Percentiles rank a stretch among this genome's conserved stretches.
These are phyloP conservation scores for Temnothorax unifasciatus DNA, from an alignment of 2,888 invertebrate species.

Conservation along the genomic window DNA sequence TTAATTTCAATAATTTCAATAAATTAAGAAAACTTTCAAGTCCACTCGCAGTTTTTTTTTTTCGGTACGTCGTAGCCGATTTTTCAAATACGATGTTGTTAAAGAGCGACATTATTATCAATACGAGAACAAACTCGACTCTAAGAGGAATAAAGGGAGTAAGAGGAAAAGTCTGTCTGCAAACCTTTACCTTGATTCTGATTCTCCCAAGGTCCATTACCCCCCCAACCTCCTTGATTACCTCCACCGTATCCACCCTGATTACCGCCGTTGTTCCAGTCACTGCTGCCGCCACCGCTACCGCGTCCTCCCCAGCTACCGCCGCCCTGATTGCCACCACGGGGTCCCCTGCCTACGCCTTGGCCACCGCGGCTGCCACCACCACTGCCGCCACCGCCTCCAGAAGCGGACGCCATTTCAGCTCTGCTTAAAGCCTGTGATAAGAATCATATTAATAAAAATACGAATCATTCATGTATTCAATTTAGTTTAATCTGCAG, in stretches of 20 bases:
- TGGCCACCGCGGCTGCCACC: slow-evolving; percentile 86
- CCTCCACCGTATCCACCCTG: slow-evolving; percentile 85
- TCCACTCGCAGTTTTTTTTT: background rate
- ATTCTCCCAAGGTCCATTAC: slow-evolving; percentile 86
- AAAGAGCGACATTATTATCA: background rate
- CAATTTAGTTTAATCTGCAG: background rate
- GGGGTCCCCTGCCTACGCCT: slow-evolving; percentile 87
- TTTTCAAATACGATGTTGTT: background rate
- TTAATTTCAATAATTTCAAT: background rate
- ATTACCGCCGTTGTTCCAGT: slow-evolving; percentile 84
- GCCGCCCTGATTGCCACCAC: slow-evolving; percentile 88
- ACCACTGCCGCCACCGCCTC: slow-evolving; percentile 86
- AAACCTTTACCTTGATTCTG: slow-evolving; percentile 84
- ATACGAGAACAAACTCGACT: background rate
- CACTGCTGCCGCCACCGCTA: slow-evolving; percentile 86
- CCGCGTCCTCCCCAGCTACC: slow-evolving; percentile 86
- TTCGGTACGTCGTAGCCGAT: background rate
- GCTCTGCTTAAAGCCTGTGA: slow-evolving; percentile 92
- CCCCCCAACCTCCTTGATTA: slow-evolving; percentile 85
- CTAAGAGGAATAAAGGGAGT: background rate
- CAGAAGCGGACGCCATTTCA: slow-evolving; percentile 91
- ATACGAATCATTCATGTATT: background rate
- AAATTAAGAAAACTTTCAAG: background rate
- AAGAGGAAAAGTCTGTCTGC: slow-evolving; percentile 59
- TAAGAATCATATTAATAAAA: slow-evolving; percentile 11